Base-by-base conservation (phyloP, 2,888 invertebrate species). In the Orthosia gracilis region DNA sequence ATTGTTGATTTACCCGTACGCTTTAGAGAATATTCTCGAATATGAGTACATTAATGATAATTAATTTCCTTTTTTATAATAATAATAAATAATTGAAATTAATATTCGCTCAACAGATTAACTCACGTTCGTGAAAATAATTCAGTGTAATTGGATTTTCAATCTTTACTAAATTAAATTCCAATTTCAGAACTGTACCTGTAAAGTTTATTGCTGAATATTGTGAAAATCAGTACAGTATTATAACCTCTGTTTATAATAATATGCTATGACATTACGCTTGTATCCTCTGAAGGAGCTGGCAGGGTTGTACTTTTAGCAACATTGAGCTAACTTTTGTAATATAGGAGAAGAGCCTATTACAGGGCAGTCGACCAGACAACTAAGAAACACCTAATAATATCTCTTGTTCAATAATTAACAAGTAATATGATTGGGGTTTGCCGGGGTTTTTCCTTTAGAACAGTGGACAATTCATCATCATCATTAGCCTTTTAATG, bases 41-140 rank as follows among this genome's bases (percentile, higher is more conserved):
- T 50, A 57, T 71, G 55, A 55, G 47, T 62, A 73, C 55, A 49
- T 72, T 78, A 49, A 82, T 68, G 57, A 80, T 75, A 83, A 82
- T 80, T 73, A 73, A 83, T 84, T 84, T 69, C 59, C 73, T 65
- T 57, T 71, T 70, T 52, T 40, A 73, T 76, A 71, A 69, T 75
- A n/a, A n/a, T n/a, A n/a, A n/a, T n/a, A n/a, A n/a, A n/a, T n/a
- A 71, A 76, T 68, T 73, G 66, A 69, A 83, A 76, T 71, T 83
- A 83, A 82, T 83, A 71, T 83, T 62, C 65, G 69, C 45, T 73
- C 52, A 69, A 83, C 72, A 73, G 72, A 83, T 79, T 70, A 75
- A 73, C 58, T 75, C 64, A 54, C 69, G 62, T 82, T 83, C 59
- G 57, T 45, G 54, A 63, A 71, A 66, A 74, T 83, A 72, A 83